A percentile compares a stretch with the other conserved stretches of the same genome.
phyloP scores from a whole-genome alignment of 2,797 vertebrate species.

The Dendrocincla fuliginosa region DNA sequence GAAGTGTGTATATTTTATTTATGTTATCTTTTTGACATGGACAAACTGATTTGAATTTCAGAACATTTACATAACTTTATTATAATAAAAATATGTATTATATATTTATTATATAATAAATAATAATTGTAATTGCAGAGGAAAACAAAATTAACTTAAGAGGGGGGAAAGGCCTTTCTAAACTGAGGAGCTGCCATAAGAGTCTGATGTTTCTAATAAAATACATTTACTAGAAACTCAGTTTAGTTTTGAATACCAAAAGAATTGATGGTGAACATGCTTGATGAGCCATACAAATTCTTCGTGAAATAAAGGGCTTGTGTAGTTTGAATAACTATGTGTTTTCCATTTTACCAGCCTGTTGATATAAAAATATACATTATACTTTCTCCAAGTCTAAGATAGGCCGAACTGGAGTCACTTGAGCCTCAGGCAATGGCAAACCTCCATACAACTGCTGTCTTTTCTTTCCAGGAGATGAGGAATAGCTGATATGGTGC shows the following conservation, averaged over 20 bases:
- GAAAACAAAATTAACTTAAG: constrained; percentile 43
- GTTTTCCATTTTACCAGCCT: constrained; percentile 40
- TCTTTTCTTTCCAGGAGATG: background rate
- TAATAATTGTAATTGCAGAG: constrained; percentile 28
- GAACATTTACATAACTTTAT: constrained; percentile 32
- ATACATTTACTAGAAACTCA: constrained; percentile 40
- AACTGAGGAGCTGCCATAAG: constrained; percentile 28
- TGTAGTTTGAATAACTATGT: constrained; percentile 10
- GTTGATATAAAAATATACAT: background rate
- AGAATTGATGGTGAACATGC: constrained; percentile 22
- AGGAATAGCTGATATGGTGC: background rate
- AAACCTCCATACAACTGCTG: background rate
- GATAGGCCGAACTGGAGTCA: background rate
- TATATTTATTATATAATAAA: too few species aligned
- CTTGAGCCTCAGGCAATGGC: background rate
- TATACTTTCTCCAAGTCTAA: background rate
- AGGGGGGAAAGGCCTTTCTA: background rate
- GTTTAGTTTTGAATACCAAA: constrained; percentile 53
- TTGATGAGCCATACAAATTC: constrained; percentile 40
- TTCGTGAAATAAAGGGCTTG: constrained; percentile 52
- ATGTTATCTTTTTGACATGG: constrained; percentile 3
- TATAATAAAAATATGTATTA: constrained; percentile 6
- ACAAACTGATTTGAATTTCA: constrained; percentile 45
- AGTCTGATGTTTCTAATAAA: constrained; percentile 50
- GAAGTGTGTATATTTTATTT: background rate